Percentiles rank a stretch among this genome's conserved stretches.
Conservation (phyloP, 2,888 invertebrate species). For the Drosophila borborema region DNA sequence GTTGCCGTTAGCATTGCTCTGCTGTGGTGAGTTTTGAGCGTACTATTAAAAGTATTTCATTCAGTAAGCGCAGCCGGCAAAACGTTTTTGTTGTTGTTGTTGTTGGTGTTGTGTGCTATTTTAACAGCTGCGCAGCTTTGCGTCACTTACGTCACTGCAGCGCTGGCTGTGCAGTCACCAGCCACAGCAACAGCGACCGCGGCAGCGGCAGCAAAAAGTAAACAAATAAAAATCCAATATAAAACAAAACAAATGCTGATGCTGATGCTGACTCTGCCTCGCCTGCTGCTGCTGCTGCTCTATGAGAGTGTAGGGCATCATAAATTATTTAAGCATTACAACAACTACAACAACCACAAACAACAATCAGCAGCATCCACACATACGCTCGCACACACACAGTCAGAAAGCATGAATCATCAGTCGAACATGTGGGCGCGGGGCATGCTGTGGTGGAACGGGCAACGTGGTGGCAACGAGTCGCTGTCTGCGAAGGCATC, state of each 20-base stretch:
- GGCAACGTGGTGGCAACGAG: conserved; percentile 7
- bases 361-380: conserved; percentile 50
- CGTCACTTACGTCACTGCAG: conserved; percentile 63
- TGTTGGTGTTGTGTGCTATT: conserved; percentile 46
- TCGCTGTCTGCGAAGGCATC: conserved; percentile 56
- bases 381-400: conserved; percentile 28
- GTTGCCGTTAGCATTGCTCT: conserved; percentile 20
- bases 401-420: conserved; percentile 72
- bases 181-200: conserved; percentile 7
- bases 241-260: conserved; percentile 39
- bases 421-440: conserved; percentile 37
- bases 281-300: conserved; percentile 9
- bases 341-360: conserved; percentile 26
- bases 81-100: conserved; percentile 21
- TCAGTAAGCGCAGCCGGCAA: conserved; percentile 73
- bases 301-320: conserved; percentile 55
- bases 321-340: conserved; percentile 61
- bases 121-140: conserved; percentile 61
- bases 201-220: conserved; percentile 52
- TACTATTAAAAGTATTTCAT: conserved; percentile 67
- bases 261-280: conserved; percentile 20
- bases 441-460: neutral
- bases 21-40: conserved; percentile 58
- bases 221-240: conserved; percentile 61
- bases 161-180: conserved; percentile 37